Evolutionary conservation across 2,113 vertebrate genomes (phyloP).

Genomic region (Prietella phreatophila): DNA sequence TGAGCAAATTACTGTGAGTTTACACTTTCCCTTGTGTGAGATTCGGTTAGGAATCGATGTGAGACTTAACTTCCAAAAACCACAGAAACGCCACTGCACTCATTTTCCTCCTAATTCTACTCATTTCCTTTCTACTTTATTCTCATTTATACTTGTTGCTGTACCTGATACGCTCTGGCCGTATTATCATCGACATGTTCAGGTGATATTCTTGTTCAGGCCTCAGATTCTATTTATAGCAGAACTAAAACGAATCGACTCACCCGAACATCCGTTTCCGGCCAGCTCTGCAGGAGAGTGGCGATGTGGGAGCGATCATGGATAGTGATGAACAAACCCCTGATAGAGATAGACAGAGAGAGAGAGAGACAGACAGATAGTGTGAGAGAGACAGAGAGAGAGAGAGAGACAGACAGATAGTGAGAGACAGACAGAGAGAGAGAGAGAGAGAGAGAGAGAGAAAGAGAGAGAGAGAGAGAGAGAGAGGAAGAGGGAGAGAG

Average conservation of each 20-base stretch:
- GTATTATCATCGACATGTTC: not conserved
- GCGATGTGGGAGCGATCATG: slow-evolving; percentile 88
- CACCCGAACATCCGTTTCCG: slow-evolving; percentile 84
- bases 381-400: not conserved
- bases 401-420: not conserved
- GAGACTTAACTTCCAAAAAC: not conserved
- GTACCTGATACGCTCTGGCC: not conserved
- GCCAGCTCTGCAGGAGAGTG: slow-evolving; percentile 89
- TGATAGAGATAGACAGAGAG: slow-evolving; percentile 50
- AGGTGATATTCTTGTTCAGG: not conserved
- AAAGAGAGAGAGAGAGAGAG: not conserved
- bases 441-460: not conserved
- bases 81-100: not conserved
- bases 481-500: not conserved
- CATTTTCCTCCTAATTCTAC: too few species aligned
- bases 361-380: not conserved
- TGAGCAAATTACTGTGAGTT: slow-evolving; percentile 18
- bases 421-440: not conserved
- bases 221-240: not conserved
- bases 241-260: slow-evolving; percentile 44
- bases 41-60: slow-evolving; percentile 9
- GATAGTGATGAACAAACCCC: slow-evolving; percentile 93
- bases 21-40: not conserved
- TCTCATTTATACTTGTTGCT: not conserved
- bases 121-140: not conserved